Evolutionary conservation across 2,888 invertebrate species (phyloP), one percentile per base, ranked within the genome.

Genomic region (Linnaemya tessellans): DNA sequence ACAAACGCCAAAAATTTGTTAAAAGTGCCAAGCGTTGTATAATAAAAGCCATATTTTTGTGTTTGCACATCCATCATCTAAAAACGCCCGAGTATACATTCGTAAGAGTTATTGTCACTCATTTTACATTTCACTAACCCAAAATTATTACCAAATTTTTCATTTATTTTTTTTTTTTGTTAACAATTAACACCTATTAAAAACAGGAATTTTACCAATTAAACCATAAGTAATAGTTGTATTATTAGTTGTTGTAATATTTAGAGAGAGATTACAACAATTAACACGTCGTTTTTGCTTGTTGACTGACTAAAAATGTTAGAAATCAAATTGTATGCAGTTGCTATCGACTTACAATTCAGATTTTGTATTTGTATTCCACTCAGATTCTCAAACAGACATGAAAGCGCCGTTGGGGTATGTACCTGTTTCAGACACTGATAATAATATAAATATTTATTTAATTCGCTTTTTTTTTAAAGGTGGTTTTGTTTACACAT

Each of bases 331-430:
- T 65, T 64, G 79, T 38, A 1, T 43, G 65, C 10, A 22, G 41
- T 67, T 70, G 68, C 30, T 41, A 35, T 79, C 20, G 56, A 67
- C 43, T 60, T 35, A 30, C n/a, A 46, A 30, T 30, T 54, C 54
- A 43, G 30, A 41, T 22, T 43, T 41, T 56, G 41, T 38, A 81
- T 81, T 81, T 68, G 54, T 81, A 81, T 81, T 75, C 75, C 62
- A 70, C 13, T 35, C 75, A 56, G 68, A 54, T 11, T 18, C 15
- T 13, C 65, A 68, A 43, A 20, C 7, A 51, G 70, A 62, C 51
- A 22, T 49, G 38, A 46, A 49, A 46, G 67, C 58, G 56, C 20
- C 38, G 30, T 51, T 35, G 60, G 4, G 1, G 7, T 38, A 41
- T 38, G 7, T 25, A 49, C n/a, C 67, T 58, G 46, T 46, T 58